phyloP scores from a whole-genome alignment of 2,113 vertebrate genomes.

The Uria lomvia region DNA sequence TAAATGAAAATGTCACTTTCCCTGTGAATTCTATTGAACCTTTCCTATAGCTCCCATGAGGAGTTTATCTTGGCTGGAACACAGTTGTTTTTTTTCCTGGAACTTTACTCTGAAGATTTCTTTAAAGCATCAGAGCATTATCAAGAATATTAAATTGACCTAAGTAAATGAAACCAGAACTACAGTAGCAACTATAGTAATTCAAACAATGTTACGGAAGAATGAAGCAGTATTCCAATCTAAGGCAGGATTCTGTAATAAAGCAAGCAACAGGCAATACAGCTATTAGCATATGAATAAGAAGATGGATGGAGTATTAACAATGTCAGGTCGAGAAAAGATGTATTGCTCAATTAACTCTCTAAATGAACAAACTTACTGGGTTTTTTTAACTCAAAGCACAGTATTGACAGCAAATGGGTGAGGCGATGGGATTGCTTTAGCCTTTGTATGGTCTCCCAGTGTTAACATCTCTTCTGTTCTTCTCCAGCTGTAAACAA shows the following conservation, averaged over 20 bases:
- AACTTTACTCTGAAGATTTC: not conserved
- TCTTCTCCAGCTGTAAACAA: not conserved
- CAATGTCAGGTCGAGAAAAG: not conserved
- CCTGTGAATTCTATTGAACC: not conserved
- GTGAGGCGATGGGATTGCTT: not conserved
- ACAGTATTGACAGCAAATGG: not conserved
- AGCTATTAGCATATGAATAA: not conserved
- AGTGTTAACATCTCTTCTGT: not conserved
- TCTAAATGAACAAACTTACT: not conserved
- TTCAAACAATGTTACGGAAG: not conserved
- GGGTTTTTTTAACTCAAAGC: not conserved
- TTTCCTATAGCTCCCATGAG: not conserved
- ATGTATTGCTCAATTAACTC: not conserved
- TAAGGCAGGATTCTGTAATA: not conserved
- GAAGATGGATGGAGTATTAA: not conserved
- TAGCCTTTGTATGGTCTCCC: not conserved
- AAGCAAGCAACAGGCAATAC: not conserved
- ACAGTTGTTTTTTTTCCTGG: not conserved
- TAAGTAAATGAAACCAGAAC: not conserved
- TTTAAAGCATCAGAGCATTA: not conserved
- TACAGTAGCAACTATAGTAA: not conserved
- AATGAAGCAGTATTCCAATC: not conserved
- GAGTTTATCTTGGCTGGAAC: not conserved
- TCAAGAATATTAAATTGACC: not conserved
- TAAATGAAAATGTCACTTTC: constrained; percentile 18